These are phyloP conservation scores for Channallabes apus DNA, from an alignment of 2,797 vertebrate genomes.

Conservation along the genomic window DNA sequence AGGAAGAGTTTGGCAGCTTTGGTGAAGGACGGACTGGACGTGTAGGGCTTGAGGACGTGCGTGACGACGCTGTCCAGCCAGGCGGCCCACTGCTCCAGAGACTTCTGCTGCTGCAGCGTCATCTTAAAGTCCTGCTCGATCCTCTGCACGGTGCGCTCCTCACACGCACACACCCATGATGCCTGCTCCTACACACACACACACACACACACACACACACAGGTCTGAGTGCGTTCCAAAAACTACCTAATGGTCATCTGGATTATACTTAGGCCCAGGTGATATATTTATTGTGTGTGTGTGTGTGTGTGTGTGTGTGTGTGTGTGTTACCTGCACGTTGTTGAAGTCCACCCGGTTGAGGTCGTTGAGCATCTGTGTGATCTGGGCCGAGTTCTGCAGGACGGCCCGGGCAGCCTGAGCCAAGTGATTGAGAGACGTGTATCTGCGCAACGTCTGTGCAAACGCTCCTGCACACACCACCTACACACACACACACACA, in stretches of 20 bases:
- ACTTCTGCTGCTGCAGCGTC: slow-evolving; percentile 92
- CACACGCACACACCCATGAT: slow-evolving; percentile 90
- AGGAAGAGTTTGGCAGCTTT: slow-evolving; percentile 91
- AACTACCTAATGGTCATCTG: not conserved
- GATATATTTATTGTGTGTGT: no score
- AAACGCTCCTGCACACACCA: no score
- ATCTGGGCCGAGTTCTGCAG: no score
- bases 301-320: no score
- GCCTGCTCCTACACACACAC: slow-evolving; percentile 81
- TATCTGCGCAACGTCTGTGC: no score
- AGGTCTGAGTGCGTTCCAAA: not conserved
- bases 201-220: slow-evolving; percentile 24
- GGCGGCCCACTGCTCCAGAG: slow-evolving; percentile 90
- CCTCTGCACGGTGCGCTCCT: slow-evolving; percentile 82
- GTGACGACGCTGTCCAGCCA: slow-evolving; percentile 88
- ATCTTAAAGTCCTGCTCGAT: slow-evolving; percentile 91
- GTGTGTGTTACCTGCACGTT: no score
- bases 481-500: no score
- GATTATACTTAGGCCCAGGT: not conserved
- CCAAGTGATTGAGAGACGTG: no score
- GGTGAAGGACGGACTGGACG: slow-evolving; percentile 78
- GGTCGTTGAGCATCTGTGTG: no score
- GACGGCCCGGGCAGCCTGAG: no score
- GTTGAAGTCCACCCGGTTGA: no score
- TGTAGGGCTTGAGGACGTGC: slow-evolving; percentile 87